Evolutionary conservation across 2,113 vertebrate species (phyloP).

Genomic region (Aegithalos caudatus): DNA sequence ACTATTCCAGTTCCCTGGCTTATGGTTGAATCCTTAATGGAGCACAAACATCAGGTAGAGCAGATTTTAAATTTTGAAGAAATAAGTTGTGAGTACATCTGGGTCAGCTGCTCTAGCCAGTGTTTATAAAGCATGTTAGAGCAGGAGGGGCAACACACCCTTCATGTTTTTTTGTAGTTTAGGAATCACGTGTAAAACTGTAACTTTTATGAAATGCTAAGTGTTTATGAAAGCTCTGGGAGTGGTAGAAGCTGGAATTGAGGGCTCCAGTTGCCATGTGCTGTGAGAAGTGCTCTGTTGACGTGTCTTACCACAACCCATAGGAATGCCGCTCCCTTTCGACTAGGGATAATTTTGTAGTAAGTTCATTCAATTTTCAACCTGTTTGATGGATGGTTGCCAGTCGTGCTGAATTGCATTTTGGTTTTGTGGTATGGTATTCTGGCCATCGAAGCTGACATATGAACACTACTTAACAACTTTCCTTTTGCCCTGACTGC

Average conservation of each 20-base stretch:
- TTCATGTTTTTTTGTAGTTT: constrained; percentile 41
- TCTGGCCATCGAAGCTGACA: constrained; percentile 4
- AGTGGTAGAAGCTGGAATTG: constrained; percentile 3
- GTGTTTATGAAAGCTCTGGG: constrained; percentile 75
- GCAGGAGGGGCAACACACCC: neutral
- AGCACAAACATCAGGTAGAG: constrained; percentile 32
- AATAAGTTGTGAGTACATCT: constrained; percentile 53
- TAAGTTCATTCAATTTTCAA: constrained; percentile 64
- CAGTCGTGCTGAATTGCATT: constrained; percentile 29
- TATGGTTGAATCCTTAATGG: constrained; percentile 2
- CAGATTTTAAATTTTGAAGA: constrained; percentile 71
- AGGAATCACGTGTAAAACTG: constrained; percentile 66
- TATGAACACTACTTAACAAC: constrained; percentile 51
- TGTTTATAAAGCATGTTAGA: constrained; percentile 65
- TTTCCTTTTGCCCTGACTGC: constrained; percentile 30
- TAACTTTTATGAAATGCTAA: constrained; percentile 71
- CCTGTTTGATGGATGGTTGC: constrained; percentile 51
- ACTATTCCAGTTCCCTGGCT: constrained; percentile 59
- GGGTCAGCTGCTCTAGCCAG: constrained; percentile 49
- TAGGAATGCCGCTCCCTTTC: constrained; percentile 57
- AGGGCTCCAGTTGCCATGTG: neutral
- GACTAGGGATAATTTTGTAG: constrained; percentile 39
- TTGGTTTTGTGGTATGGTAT: constrained; percentile 3
- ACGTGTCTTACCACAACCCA: constrained; percentile 41
- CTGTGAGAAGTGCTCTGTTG: neutral